These are phyloP conservation scores for Heliothis virescens DNA, from an alignment of 1,140 invertebrate genomes.

Conservation along the genomic window DNA sequence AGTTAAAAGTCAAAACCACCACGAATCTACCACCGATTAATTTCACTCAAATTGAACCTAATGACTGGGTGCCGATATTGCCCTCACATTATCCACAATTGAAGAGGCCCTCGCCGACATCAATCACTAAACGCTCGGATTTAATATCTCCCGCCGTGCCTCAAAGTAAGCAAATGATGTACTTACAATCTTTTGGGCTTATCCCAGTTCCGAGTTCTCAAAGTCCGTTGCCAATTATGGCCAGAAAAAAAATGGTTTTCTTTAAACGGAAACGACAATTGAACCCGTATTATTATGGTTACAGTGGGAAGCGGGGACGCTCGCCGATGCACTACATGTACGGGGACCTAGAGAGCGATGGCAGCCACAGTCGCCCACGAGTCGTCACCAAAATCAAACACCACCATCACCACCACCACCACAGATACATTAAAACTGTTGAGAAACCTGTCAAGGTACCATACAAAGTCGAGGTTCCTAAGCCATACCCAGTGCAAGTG, in stretches of 20 bases:
- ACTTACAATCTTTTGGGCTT: slow-evolving; percentile 74
- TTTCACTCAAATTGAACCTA: slow-evolving; percentile 61
- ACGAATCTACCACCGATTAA: slow-evolving; percentile 56
- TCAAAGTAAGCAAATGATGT: slow-evolving; percentile 61
- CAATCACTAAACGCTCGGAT: slow-evolving; percentile 71
- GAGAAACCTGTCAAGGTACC: slow-evolving; percentile 85
- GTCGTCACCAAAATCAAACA: slow-evolving; percentile 87
- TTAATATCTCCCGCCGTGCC: slow-evolving; percentile 48
- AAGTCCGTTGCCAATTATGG: slow-evolving; percentile 52
- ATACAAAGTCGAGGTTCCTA: slow-evolving; percentile 84
- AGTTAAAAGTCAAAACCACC: slow-evolving; percentile 64
- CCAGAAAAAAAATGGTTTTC: slow-evolving; percentile 70
- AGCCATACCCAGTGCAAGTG: slow-evolving; percentile 86
- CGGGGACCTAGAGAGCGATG: slow-evolving; percentile 66
- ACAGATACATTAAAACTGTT: slow-evolving; percentile 87
- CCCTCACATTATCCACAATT: slow-evolving; percentile 68
- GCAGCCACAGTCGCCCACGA: slow-evolving; percentile 62
- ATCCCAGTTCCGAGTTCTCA: slow-evolving; percentile 63
- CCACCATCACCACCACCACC: slow-evolving; percentile 88
- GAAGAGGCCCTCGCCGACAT: slow-evolving; percentile 57
- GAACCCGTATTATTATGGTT: slow-evolving; percentile 67
- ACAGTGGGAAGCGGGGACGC: slow-evolving; percentile 56
- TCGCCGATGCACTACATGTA: slow-evolving; percentile 53
- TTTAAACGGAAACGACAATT: slow-evolving; percentile 71
- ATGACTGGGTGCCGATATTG: slow-evolving; percentile 78